A percentile compares a stretch with the other conserved stretches of the same genome.
phyloP scores from a whole-genome alignment of 2,888 invertebrate genomes.

The Agrochola litura region DNA sequence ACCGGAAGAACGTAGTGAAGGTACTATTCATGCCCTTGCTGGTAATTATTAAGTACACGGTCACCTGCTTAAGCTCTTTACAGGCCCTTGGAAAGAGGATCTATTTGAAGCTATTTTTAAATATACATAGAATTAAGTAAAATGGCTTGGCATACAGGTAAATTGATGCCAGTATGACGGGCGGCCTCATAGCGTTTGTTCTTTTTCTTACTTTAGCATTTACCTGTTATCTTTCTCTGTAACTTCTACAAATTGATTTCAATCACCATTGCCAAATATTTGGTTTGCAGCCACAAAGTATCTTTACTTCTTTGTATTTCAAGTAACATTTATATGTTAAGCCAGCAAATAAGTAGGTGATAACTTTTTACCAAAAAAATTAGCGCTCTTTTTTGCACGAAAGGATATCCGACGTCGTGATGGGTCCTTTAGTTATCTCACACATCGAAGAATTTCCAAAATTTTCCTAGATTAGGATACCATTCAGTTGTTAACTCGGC shows the following conservation, averaged over 20 bases:
- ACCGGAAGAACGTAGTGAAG: slow-evolving; percentile 38
- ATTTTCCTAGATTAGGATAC: slow-evolving; percentile 20
- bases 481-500: slow-evolving; percentile 16
- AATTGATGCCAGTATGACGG: slow-evolving; percentile 18
- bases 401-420: slow-evolving; percentile 36
- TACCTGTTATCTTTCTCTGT: not conserved
- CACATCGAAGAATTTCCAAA: slow-evolving; percentile 11
- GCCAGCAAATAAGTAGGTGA: slow-evolving; percentile 20
- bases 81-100: slow-evolving; percentile 20
- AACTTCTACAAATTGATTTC: not conserved
- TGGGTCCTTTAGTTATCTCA: slow-evolving; percentile 9
- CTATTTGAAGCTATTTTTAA: slow-evolving; percentile 21
- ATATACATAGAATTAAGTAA: slow-evolving; percentile 12
- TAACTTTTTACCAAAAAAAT: slow-evolving; percentile 10
- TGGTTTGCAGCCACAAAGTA: not conserved
- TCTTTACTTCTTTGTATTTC: not conserved
- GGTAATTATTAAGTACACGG: slow-evolving; percentile 38
- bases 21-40: slow-evolving; percentile 39
- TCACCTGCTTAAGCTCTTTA: slow-evolving; percentile 25
- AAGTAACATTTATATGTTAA: slow-evolving; percentile 26
- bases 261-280: slow-evolving; percentile 17
- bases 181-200: not conserved
- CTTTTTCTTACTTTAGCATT: not conserved
- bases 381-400: not conserved
- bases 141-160: slow-evolving; percentile 11